Conservation (phyloP, 2,888 invertebrate genomes). For the Ophion ellenae region DNA sequence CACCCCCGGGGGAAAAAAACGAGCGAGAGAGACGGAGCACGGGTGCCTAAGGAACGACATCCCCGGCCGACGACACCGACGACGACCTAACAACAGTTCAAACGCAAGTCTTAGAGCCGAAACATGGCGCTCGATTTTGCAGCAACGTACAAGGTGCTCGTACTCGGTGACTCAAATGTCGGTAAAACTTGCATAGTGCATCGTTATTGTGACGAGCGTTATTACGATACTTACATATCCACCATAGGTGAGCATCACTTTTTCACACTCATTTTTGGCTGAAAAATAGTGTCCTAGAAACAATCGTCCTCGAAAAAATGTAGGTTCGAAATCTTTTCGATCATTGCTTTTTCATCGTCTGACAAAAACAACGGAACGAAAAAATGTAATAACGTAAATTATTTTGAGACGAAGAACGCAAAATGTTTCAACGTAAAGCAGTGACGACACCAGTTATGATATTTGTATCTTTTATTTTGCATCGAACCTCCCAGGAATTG, state of each 20-base stretch:
- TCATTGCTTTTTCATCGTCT: neutral
- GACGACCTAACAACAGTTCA: constrained; percentile 78
- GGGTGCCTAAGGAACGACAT: constrained; percentile 64
- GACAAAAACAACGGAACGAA: neutral
- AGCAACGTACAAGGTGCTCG: constrained; percentile 94
- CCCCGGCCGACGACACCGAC: constrained; percentile 77
- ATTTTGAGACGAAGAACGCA: neutral
- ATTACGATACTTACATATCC: constrained; percentile 95
- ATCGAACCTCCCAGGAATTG: constrained; percentile 88
- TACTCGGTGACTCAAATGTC: constrained; percentile 95
- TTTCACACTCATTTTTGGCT: neutral
- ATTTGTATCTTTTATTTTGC: constrained; percentile 56
- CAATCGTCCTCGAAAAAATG: neutral
- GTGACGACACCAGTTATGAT: constrained; percentile 19
- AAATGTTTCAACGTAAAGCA: neutral
- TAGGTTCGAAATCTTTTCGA: neutral
- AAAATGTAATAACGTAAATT: neutral
- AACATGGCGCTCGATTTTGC: constrained; percentile 93
- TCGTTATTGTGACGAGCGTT: constrained; percentile 94
- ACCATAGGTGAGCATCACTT: constrained; percentile 91
- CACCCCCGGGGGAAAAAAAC: constrained; percentile 42
- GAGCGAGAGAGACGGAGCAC: constrained; percentile 40
- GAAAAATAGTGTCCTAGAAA: neutral
- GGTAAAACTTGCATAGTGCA: constrained; percentile 96
- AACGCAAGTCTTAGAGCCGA: constrained; percentile 71